These are phyloP conservation scores for Spilogale gracilis DNA, from an alignment of 2,113 vertebrate genomes.

Conservation along the genomic window DNA sequence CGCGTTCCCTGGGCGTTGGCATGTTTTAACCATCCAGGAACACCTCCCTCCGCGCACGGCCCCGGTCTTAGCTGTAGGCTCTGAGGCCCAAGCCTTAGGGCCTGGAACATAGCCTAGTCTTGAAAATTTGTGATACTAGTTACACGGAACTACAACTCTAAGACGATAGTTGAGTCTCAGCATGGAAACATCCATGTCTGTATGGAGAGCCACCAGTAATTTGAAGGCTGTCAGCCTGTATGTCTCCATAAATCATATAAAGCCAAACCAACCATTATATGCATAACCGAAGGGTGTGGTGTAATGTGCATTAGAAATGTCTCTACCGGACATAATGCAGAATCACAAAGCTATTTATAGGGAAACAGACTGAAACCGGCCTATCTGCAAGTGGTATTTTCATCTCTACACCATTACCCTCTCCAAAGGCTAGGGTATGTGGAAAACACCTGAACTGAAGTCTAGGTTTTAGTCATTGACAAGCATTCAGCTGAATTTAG, in stretches of 20 bases:
- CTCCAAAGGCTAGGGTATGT: not conserved
- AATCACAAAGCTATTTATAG: not conserved
- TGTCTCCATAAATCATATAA: not conserved
- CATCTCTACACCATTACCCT: not conserved
- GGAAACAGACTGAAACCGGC: not conserved
- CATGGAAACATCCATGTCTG: not conserved
- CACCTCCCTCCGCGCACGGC: not conserved
- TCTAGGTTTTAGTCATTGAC: not conserved
- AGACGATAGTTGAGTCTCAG: not conserved
- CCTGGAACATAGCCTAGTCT: not conserved
- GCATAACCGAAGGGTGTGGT: not conserved
- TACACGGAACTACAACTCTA: not conserved
- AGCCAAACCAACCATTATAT: not conserved
- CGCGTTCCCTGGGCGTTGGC: rapidly evolving
- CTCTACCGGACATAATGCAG: not conserved
- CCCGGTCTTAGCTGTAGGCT: too few species aligned
- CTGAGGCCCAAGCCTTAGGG: too few species aligned
- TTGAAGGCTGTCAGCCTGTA: not conserved
- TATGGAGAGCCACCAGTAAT: not conserved
- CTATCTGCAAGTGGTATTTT: not conserved
- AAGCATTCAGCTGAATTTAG: not conserved
- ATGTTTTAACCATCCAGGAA: not conserved
- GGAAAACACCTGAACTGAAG: not conserved
- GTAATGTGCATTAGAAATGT: not conserved
- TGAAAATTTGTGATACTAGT: not conserved